These are phyloP conservation scores for Cromileptes altivelis DNA, from an alignment of 2,113 vertebrate genomes.

Conservation along the genomic window DNA sequence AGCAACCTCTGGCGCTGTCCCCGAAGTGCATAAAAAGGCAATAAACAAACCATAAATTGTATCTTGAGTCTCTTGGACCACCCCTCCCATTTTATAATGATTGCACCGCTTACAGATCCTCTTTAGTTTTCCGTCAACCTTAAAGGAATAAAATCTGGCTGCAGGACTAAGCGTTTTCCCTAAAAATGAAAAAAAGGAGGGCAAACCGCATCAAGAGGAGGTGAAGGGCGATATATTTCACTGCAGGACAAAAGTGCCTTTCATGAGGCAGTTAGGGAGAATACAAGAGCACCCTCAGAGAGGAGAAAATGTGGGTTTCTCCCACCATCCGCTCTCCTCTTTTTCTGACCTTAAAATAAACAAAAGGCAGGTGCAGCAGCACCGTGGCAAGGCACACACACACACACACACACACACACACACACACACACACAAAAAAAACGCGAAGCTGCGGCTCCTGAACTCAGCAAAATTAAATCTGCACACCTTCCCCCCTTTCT, in stretches of 20 bases:
- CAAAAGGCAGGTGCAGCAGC: slow-evolving; percentile 83
- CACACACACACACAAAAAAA: neutral
- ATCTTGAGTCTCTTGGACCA: slow-evolving; percentile 44
- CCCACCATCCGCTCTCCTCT: slow-evolving; percentile 74
- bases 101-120: slow-evolving; percentile 42
- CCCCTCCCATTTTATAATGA: slow-evolving; percentile 35
- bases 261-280: slow-evolving; percentile 74
- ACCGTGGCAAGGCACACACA: slow-evolving; percentile 46
- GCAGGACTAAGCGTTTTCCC: slow-evolving; percentile 64
- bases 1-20: slow-evolving; percentile 15
- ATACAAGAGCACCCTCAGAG: slow-evolving; percentile 76
- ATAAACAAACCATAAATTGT: slow-evolving; percentile 31
- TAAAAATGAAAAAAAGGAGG: slow-evolving; percentile 72
- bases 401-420: neutral
- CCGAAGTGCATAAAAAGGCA: slow-evolving; percentile 16
- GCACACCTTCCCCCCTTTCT: slow-evolving; percentile 52
- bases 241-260: slow-evolving; percentile 82
- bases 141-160: slow-evolving; percentile 44
- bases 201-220: slow-evolving; percentile 82
- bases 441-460: slow-evolving; percentile 65
- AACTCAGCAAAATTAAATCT: slow-evolving; percentile 77
- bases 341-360: slow-evolving; percentile 82
- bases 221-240: slow-evolving; percentile 83
- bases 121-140: slow-evolving; percentile 63
- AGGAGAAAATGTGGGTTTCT: slow-evolving; percentile 76